These are phyloP conservation scores for Hecatera dysodea DNA, from an alignment of 2,888 invertebrate species.

Conservation along the genomic window DNA sequence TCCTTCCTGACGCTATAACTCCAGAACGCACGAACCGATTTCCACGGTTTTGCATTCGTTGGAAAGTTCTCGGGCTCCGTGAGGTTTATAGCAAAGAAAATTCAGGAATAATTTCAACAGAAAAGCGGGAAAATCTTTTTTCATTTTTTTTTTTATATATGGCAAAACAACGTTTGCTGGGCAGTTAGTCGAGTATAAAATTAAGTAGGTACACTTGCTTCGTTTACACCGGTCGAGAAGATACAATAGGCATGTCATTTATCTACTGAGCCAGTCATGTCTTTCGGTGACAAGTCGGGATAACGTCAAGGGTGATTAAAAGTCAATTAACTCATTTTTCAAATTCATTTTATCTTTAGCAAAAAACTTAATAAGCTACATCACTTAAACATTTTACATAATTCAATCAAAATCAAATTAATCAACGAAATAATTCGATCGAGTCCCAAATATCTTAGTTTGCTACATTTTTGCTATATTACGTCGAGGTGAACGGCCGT, in stretches of 20 bases:
- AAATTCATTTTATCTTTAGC: slow-evolving; percentile 1
- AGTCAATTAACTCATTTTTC: background rate
- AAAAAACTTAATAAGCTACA: slow-evolving; percentile 9
- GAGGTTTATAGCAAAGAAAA: too few relatives aligned
- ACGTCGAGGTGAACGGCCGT: slow-evolving; percentile 73
- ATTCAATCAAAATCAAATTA: slow-evolving; percentile 44
- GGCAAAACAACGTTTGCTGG: too few relatives aligned
- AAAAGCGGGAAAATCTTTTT: too few relatives aligned
- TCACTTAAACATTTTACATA: slow-evolving; percentile 31
- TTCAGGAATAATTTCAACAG: too few relatives aligned
- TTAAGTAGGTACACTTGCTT: background rate
- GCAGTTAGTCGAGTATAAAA: slow-evolving; percentile 12
- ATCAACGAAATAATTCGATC: slow-evolving; percentile 44
- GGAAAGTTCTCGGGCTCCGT: too few relatives aligned
- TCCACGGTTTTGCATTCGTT: too few relatives aligned
- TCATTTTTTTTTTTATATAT: too few relatives aligned
- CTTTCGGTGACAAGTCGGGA: background rate
- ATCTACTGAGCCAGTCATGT: background rate
- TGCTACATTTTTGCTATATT: slow-evolving; percentile 68
- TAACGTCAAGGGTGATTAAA: slow-evolving; percentile 8
- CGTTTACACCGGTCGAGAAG: background rate
- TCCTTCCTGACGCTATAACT: too few relatives aligned
- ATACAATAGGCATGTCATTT: background rate
- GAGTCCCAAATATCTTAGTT: slow-evolving; percentile 34
- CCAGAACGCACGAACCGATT: too few relatives aligned